A percentile compares a stretch with the other conserved stretches of the same genome.
Conservation (phyloP, 2,888 invertebrate species). For the Cotesia congregata region DNA sequence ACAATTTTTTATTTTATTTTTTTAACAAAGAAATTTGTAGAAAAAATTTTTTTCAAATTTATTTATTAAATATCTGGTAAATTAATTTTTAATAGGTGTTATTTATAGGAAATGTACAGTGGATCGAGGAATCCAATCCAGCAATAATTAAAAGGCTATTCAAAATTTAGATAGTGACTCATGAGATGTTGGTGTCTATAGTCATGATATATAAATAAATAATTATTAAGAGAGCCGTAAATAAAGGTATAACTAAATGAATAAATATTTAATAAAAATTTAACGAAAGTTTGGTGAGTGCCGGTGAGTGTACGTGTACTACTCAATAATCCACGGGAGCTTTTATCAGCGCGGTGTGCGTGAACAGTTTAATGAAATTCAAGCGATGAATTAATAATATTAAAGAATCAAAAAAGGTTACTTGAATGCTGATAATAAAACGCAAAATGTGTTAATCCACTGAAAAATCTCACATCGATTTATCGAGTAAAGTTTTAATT, state of each 20-base stretch:
- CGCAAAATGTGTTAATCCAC: neutral
- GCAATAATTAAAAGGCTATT: conserved; percentile 2
- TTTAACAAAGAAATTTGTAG: no score
- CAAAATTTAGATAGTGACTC: neutral
- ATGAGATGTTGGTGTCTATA: neutral
- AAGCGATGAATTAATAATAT: neutral
- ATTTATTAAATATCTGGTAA: no score
- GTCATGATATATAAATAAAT: neutral
- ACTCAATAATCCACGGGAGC: neutral
- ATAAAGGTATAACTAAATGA: neutral
- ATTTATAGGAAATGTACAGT: neutral
- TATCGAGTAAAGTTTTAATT: neutral
- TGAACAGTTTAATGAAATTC: neutral
- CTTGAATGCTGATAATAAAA: neutral
- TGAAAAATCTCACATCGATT: neutral
- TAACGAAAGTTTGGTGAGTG: neutral
- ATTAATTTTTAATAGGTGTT: neutral
- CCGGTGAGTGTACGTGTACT: neutral
- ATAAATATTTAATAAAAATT: neutral
- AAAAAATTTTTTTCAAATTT: no score
- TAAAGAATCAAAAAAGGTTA: neutral
- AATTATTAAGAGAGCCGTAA: neutral
- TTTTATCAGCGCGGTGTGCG: neutral
- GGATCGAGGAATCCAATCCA: neutral
- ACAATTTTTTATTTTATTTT: no score